Evolutionary conservation across 2,888 invertebrate species (phyloP), one percentile per base, ranked within the genome.

Genomic region (Leucoptera coffeella): DNA sequence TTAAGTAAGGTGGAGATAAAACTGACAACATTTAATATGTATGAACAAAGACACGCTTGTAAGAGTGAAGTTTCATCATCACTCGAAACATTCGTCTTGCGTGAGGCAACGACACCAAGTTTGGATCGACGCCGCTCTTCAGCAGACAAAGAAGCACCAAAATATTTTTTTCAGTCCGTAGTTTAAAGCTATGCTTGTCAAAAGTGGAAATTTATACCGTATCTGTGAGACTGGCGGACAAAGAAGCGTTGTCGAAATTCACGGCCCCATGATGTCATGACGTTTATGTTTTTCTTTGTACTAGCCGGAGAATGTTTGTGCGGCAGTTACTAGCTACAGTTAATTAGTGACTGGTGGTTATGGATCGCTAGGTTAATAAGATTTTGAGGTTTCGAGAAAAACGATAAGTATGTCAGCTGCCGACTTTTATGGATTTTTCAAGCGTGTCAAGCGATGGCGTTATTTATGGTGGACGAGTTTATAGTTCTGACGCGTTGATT

Each of bases 211-310:
- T 69, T 65, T 67, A 67, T 57, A 50, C 47, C 52, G 47, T 47
- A 45, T 51, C 56, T 60, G 57, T 54, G 54, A 52, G 39, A 41
- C 43, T 40, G 39, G 46, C n/a, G 56, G 49, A 67, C 64, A 69
- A 67, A 65, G 65, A 41, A 44, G 43, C 50, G 41, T 57, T 62
- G 57, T 61, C 40, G 43, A 46, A 50, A 48, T 49, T 44, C 45
- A 44, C 47, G 44, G 43, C 46, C 42, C 40, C 50, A 46, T 69
- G 67, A 67, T 61, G 62, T 67, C 67, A 69, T 50, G 33, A n/a
- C 9, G 13, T 17, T 12, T 15, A 6, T 10, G 20, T n/a, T n/a
- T n/a, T n/a, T n/a, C n/a, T n/a, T n/a, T n/a, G n/a, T n/a, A n/a
- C n/a, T n/a, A n/a, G n/a, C n/a, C n/a, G n/a, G n/a, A n/a, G n/a